Percentiles rank a stretch among this genome's conserved stretches.
phyloP scores from a whole-genome alignment of 2,888 invertebrate species.

The Melangyna quadrimaculata region DNA sequence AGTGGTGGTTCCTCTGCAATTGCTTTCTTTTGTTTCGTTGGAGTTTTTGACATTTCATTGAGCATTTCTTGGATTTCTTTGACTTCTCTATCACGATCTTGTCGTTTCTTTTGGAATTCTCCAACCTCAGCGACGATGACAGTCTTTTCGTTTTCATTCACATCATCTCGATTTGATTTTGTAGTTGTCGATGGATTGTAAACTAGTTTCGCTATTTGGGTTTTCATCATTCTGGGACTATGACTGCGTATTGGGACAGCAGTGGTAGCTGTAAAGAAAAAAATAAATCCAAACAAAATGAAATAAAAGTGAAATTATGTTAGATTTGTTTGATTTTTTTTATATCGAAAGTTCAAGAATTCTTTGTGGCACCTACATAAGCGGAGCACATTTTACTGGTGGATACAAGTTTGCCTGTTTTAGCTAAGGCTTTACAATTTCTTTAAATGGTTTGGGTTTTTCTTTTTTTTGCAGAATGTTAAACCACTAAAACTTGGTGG shows the following conservation, averaged over 20 bases:
- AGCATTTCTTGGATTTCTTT: slow-evolving; percentile 75
- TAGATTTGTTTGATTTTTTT: slow-evolving; percentile 19
- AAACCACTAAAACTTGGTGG: slow-evolving; percentile 8
- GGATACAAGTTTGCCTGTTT: slow-evolving; percentile 26
- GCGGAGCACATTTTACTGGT: slow-evolving; percentile 17
- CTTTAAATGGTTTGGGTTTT: slow-evolving; percentile 38
- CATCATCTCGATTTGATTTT: slow-evolving; percentile 37
- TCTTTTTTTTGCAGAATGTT: slow-evolving; percentile 38
- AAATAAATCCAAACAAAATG: background rate
- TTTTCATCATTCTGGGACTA: slow-evolving; percentile 62
- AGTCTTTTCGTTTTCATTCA: slow-evolving; percentile 55
- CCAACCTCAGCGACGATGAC: slow-evolving; percentile 22
- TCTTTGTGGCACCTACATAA: slow-evolving; percentile 44
- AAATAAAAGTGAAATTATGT: slow-evolving; percentile 49
- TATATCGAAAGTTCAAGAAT: slow-evolving; percentile 40
- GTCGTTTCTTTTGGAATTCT: slow-evolving; percentile 73
- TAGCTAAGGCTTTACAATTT: slow-evolving; percentile 28
- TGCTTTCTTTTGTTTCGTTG: slow-evolving; percentile 27
- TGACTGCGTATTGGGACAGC: slow-evolving; percentile 24
- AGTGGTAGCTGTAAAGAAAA: slow-evolving; percentile 26
- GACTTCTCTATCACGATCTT: slow-evolving; percentile 74
- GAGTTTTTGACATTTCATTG: slow-evolving; percentile 72
- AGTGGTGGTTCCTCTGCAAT: background rate
- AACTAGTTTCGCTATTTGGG: slow-evolving; percentile 62
- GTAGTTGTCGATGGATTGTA: slow-evolving; percentile 39